phyloP scores from a whole-genome alignment of 30 jellyfish, hydroid and myxozoan genomes.

The Turritopsis dohrnii region DNA sequence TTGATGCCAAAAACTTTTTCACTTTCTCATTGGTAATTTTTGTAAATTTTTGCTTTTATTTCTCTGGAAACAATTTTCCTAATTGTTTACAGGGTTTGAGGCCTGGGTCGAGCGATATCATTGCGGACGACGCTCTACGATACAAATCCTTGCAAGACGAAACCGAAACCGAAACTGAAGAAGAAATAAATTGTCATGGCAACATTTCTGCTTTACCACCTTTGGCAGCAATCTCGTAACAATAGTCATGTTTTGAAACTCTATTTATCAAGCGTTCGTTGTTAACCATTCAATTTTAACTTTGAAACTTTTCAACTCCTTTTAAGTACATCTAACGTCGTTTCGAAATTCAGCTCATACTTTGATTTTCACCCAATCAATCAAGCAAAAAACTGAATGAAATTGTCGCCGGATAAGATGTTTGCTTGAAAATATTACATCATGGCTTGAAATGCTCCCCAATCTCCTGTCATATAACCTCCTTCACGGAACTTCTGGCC shows the following conservation, averaged over 20 bases:
- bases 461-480: too few relatives aligned
- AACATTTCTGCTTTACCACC: background rate
- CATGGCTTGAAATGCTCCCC: too few relatives aligned
- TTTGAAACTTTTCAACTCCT: background rate
- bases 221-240: background rate
- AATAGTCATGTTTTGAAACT: background rate
- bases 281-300: background rate
- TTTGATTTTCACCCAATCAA: too few relatives aligned
- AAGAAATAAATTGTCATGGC: background rate
- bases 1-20: too few relatives aligned
- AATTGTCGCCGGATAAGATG: too few relatives aligned
- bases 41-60: background rate
- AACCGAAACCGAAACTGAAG: background rate
- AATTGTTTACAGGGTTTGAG: background rate
- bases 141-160: constrained; percentile 6
- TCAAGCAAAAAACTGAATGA: too few relatives aligned
- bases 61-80: too few relatives aligned
- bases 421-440: too few relatives aligned
- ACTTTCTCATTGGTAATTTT: background rate
- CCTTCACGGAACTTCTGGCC: too few relatives aligned
- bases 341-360: too few relatives aligned
- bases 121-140: background rate
- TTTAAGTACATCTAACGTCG: too few relatives aligned
- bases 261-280: background rate
- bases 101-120: background rate